These are phyloP conservation scores for Luscinia megarhynchos DNA, from an alignment of 2,797 vertebrate species.

Conservation along the genomic window DNA sequence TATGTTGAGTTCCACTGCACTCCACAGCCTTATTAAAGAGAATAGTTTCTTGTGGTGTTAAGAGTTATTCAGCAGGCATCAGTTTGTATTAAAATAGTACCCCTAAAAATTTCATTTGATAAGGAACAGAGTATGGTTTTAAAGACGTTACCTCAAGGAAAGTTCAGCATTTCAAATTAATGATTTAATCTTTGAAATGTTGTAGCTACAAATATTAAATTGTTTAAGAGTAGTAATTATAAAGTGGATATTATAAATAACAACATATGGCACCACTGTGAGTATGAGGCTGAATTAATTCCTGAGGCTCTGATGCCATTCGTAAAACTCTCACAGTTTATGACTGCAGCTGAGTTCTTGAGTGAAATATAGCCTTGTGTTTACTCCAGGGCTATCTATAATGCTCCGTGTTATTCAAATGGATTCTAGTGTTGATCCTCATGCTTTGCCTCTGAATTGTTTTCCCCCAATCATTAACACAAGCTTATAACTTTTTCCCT, in stretches of 20 bases:
- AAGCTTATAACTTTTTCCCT: not conserved
- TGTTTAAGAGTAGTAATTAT: constrained; percentile 60
- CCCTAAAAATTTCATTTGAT: not conserved
- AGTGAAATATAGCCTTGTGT: constrained; percentile 65
- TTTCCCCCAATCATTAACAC: not conserved
- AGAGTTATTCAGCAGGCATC: not conserved
- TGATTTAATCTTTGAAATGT: constrained; percentile 49
- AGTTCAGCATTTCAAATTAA: constrained; percentile 8
- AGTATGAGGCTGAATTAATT: constrained; percentile 52
- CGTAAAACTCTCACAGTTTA: constrained; percentile 60
- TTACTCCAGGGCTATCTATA: constrained; percentile 57
- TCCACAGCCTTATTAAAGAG: not conserved
- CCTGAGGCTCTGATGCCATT: constrained; percentile 38
- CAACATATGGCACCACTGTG: constrained; percentile 45
- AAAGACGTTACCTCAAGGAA: not conserved
- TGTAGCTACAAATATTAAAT: constrained; percentile 40
- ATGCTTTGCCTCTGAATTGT: constrained; percentile 26
- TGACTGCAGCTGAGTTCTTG: constrained; percentile 58
- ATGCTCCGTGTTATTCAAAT: constrained; percentile 59
- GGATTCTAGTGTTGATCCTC: constrained; percentile 36
- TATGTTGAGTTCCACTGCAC: not conserved
- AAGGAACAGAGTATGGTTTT: not conserved
- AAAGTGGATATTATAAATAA: constrained; percentile 52
- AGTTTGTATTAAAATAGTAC: not conserved
- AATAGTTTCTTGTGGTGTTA: not conserved